phyloP scores from a whole-genome alignment of 2,888 invertebrate species.

The Melikaiella ostensackeni region DNA sequence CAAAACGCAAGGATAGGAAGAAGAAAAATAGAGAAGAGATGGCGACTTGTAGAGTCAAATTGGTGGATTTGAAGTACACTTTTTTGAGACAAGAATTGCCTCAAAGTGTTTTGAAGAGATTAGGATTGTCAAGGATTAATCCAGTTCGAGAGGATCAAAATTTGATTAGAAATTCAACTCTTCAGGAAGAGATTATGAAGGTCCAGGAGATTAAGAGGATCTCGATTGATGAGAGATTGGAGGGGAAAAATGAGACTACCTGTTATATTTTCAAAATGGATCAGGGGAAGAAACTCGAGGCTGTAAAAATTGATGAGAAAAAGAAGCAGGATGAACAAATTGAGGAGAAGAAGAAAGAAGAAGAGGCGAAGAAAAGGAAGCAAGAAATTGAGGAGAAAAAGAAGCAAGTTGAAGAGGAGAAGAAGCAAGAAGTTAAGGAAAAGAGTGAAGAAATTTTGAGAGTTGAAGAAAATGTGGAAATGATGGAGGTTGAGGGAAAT shows the following conservation, averaged over 20 bases:
- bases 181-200: slow-evolving; percentile 7
- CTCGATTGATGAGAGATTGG: background rate
- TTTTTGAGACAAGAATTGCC: slow-evolving; percentile 59
- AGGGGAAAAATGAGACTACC: background rate
- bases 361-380: background rate
- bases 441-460: slow-evolving; percentile 38
- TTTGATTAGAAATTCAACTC: background rate
- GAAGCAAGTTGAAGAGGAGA: slow-evolving; percentile 10
- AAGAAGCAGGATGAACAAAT: background rate
- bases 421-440: slow-evolving; percentile 7
- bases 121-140: slow-evolving; percentile 65
- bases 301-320: background rate
- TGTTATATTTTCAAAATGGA: slow-evolving; percentile 17
- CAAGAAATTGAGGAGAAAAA: slow-evolving; percentile 14
- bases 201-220: background rate
- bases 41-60: slow-evolving; percentile 66
- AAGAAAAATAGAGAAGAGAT: slow-evolving; percentile 60
- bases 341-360: background rate
- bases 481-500: background rate
- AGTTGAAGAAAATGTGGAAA: slow-evolving; percentile 11
- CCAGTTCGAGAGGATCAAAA: background rate
- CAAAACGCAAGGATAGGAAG: slow-evolving; percentile 44
- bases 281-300: background rate
- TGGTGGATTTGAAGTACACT: slow-evolving; percentile 68
- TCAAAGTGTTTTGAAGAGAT: slow-evolving; percentile 54